Evolutionary conservation across 1,140 invertebrate species (phyloP).

Genomic region (Drosophila ananassae): DNA sequence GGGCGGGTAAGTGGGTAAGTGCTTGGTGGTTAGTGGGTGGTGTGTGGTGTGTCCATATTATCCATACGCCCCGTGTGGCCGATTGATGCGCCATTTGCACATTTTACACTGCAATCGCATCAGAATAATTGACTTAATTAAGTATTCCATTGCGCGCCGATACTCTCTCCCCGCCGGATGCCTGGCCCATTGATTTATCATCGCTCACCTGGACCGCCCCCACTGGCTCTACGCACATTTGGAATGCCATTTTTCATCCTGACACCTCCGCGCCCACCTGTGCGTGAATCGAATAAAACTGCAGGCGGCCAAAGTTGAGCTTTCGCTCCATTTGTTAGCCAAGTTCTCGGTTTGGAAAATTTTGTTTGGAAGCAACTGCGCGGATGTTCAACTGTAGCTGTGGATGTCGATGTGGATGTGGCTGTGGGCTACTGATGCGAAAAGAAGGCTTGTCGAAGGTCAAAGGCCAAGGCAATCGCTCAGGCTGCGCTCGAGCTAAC

Average conservation of each 20-base stretch:
- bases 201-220: conserved; percentile 5
- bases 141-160: conserved; percentile 42
- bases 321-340: conserved; percentile 70
- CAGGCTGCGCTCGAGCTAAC: conserved; percentile 3
- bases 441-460: conserved; percentile 42
- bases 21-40: neutral
- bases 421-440: conserved; percentile 29
- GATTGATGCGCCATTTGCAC: conserved; percentile 56
- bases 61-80: conserved; percentile 51
- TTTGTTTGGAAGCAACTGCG: conserved; percentile 27
- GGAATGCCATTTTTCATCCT: conserved; percentile 66
- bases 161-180: conserved; percentile 1
- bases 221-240: conserved; percentile 19
- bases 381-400: no score
- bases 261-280: conserved; percentile 40
- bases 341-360: conserved; percentile 48
- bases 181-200: conserved; percentile 66
- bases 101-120: conserved; percentile 68
- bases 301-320: conserved; percentile 59
- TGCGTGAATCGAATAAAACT: conserved; percentile 62
- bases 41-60: conserved; percentile 32
- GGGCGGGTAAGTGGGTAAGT: conserved; percentile 2
- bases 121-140: conserved; percentile 77
- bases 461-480: conserved; percentile 45
- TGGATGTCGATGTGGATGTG: neutral